Evolutionary conservation across 53 echinoderm and acorn worm species (phyloP).

Genomic region (Temnopleurus reevesii): DNA sequence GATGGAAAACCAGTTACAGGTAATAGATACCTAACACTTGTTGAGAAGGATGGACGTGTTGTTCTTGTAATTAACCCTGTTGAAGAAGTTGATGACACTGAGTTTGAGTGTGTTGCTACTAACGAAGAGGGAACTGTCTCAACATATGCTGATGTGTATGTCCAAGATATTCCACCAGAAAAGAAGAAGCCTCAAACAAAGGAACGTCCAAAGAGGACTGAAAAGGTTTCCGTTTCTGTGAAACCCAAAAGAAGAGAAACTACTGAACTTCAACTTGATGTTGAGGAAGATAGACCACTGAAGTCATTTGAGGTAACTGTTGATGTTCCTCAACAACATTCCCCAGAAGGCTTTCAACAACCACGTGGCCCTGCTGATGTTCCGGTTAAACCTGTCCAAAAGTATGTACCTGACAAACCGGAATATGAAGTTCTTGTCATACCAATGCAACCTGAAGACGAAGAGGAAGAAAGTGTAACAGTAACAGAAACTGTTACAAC

Average conservation of each 20-base stretch:
- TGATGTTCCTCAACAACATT: conserved; percentile 53
- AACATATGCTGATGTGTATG: conserved; percentile 83
- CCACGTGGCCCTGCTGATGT: conserved; percentile 58
- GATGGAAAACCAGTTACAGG: conserved; percentile 75
- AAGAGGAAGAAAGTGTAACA: background rate
- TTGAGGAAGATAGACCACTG: conserved; percentile 49
- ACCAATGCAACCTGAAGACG: background rate
- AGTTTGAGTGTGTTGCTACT: conserved; percentile 88
- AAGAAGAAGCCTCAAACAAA: conserved; percentile 2
- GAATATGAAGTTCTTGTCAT: conserved; percentile 14
- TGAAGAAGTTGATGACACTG: conserved; percentile 82
- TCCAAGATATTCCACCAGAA: conserved; percentile 63
- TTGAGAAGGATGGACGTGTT: conserved; percentile 81
- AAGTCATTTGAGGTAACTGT: conserved; percentile 63
- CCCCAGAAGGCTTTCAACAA: background rate
- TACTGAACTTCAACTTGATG: conserved; percentile 58
- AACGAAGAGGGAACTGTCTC: conserved; percentile 88
- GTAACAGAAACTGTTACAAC: conserved; percentile 8
- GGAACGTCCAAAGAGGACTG: conserved; percentile 62
- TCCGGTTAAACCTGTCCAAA: background rate
- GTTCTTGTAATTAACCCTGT: conserved; percentile 82
- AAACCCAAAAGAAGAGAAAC: conserved; percentile 61
- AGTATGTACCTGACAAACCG: background rate
- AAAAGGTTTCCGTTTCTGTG: conserved; percentile 61
- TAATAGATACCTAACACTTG: conserved; percentile 71